These are phyloP conservation scores for Polyodon spathula DNA, from an alignment of 2,113 vertebrate genomes.

Conservation along the genomic window DNA sequence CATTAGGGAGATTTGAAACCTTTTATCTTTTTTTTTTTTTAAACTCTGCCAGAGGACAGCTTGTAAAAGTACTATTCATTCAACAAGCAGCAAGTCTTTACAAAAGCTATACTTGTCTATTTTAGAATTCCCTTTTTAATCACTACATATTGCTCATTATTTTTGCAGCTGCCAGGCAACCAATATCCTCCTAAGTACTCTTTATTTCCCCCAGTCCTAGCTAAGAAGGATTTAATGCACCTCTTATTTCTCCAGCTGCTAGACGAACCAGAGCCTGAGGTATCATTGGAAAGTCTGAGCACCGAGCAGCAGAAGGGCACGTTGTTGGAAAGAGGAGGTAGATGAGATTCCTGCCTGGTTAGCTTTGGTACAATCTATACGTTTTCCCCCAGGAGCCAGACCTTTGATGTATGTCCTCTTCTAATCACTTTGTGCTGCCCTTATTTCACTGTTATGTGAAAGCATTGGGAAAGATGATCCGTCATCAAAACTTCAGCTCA, in stretches of 20 bases:
- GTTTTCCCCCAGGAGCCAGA: no score
- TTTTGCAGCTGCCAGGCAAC: slow-evolving; percentile 2
- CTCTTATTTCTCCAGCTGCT: slow-evolving; percentile 7
- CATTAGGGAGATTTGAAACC: no score
- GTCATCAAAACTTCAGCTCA: not conserved
- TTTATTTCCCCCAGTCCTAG: not conserved
- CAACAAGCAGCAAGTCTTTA: not conserved
- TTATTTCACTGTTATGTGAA: no score
- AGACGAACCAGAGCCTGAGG: not conserved
- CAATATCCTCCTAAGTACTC: not conserved
- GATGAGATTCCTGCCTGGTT: not conserved
- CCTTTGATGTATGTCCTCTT: no score
- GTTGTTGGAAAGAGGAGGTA: slow-evolving; percentile 4
- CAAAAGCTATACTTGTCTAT: not conserved
- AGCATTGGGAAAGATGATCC: slow-evolving; percentile 6
- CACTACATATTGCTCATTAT: not conserved
- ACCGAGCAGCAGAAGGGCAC: no score
- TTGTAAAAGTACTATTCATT: no score
- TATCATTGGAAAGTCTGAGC: no score
- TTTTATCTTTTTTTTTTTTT: no score
- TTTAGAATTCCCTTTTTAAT: not conserved
- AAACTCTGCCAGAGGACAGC: no score
- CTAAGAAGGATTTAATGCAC: not conserved
- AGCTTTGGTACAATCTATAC: no score
- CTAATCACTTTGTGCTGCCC: slow-evolving; percentile 1